A percentile compares a stretch with the other conserved stretches of the same genome.
phyloP scores from a whole-genome alignment of 2,888 invertebrate genomes.

The Pediacus dermestoides region DNA sequence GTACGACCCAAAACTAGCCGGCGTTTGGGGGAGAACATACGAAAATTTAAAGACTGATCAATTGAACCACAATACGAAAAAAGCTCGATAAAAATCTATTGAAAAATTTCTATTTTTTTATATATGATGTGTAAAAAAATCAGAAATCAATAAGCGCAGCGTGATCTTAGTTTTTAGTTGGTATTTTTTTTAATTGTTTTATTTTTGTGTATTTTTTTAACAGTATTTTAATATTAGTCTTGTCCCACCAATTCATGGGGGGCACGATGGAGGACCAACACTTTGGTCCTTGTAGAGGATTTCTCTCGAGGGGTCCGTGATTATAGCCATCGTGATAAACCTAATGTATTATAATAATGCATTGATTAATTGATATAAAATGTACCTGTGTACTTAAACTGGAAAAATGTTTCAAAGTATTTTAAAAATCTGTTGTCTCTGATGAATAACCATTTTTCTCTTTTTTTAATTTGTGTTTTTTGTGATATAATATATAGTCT shows the following conservation, averaged over 20 bases:
- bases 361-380: constrained; percentile 32
- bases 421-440: no score
- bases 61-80: not conserved
- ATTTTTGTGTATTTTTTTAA: constrained; percentile 1
- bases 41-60: constrained; percentile 19
- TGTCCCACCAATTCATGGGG: constrained; percentile 16
- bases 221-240: constrained; percentile 27
- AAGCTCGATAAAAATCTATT: constrained; percentile 6
- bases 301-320: constrained; percentile 27
- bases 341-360: constrained; percentile 39
- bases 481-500: no score
- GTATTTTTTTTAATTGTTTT: not conserved
- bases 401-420: no score
- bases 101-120: constrained; percentile 23
- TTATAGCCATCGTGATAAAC: constrained; percentile 28
- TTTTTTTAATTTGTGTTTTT: no score
- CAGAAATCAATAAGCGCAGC: constrained; percentile 38
- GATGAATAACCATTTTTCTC: no score
- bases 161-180: constrained; percentile 40
- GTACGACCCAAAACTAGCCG: no score
- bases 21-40: not conserved
- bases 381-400: constrained; percentile 43
- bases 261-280: constrained; percentile 28
- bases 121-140: constrained; percentile 33
- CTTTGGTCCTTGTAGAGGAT: constrained; percentile 28